Evolutionary conservation across 2,888 invertebrate species (phyloP).

Genomic region (Eutolmus rufibarbis): DNA sequence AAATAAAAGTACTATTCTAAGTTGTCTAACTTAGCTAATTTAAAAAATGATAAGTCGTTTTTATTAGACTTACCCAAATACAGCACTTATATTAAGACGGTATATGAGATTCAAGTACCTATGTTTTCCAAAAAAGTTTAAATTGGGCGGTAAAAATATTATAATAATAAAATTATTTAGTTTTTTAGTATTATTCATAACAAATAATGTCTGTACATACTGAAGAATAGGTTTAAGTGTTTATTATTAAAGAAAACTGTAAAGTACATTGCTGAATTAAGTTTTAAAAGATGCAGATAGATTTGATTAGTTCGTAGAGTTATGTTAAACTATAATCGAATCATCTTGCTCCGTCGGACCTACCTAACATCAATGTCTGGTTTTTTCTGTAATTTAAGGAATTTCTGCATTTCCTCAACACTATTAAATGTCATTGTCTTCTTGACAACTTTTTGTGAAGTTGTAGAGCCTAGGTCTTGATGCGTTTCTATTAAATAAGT

Average conservation of each 20-base stretch:
- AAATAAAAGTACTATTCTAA: too few species aligned
- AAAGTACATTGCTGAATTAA: neutral
- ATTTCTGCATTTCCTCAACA: neutral
- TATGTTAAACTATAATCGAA: too few species aligned
- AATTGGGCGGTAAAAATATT: neutral
- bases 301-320: neutral
- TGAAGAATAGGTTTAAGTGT: neutral
- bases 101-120: neutral
- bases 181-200: neutral
- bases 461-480: neutral
- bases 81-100: too few species aligned
- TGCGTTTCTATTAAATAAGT: neutral
- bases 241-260: neutral
- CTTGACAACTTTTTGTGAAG: neutral
- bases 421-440: neutral
- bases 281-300: neutral
- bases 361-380: neutral
- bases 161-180: neutral
- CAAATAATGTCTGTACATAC: neutral
- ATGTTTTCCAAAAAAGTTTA: neutral
- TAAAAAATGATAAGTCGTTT: too few species aligned
- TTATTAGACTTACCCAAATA: neutral
- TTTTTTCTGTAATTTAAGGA: neutral
- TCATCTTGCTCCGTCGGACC: too few species aligned
- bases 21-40: too few species aligned